Base-by-base conservation (phyloP, 2,797 vertebrate genomes). In the Lepilemur septentrionalis region DNA sequence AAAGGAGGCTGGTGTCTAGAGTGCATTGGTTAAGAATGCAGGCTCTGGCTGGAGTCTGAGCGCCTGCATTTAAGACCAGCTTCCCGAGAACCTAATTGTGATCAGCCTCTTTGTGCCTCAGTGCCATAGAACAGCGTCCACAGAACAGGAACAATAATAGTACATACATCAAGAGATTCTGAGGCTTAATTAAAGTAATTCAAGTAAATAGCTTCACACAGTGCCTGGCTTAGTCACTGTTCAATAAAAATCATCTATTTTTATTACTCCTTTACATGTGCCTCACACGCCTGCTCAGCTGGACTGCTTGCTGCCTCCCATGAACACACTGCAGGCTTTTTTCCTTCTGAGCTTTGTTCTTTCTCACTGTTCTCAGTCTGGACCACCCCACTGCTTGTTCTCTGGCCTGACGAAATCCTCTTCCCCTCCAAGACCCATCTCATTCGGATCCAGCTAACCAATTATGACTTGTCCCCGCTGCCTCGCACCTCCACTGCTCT, bases 101-200 rank as follows among this genome's bases (percentile, higher is more conserved):
- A 87, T 38, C 22, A 55, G 22, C 32, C 25, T 79, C 72, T 88
- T 32, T 65, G 80, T 35, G 46, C 61, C 92, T 90, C n/a, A 28
- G 59, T 30, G 48, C 28, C 91, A 32, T 20, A 65, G 63, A 18
- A 65, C 32, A 7, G 63, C 63, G 4, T 69, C 13, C 72, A 78
- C 30, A 57, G 94, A 80, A 35, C 48, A 93, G 65, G 61, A 84
- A 92, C 28, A 63, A 70, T 20, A 84, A 84, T 0, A 52, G 55
- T 28, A 89, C 28, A 11, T 76, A 17, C 4, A 92, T 67, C 48
- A 93, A 91, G 95, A 73, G 43, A 38, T 52, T 61, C 75, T 52
- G 41, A 82, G n/a, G 46, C 57, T 22, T 92, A 87, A 76, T 63
- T 83, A 83, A 82, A 96, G 38, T 61, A 78, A 90, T 78, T 69